Percentiles rank a stretch among this genome's conserved stretches.
These are phyloP conservation scores for Zeugodacus cucurbitae DNA, from an alignment of 1,140 invertebrate genomes.

Conservation along the genomic window DNA sequence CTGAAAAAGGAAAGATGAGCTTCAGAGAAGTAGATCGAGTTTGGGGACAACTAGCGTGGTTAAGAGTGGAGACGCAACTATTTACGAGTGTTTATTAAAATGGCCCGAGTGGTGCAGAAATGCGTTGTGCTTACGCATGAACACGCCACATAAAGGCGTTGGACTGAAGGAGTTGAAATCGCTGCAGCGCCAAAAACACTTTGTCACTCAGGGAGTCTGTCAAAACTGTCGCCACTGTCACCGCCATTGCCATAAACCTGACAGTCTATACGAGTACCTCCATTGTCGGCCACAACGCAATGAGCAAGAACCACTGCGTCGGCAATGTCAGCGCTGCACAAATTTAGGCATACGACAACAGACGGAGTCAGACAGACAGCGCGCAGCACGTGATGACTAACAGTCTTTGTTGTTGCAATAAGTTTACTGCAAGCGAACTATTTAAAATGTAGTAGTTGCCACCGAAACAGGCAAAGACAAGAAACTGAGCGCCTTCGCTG, in stretches of 20 bases:
- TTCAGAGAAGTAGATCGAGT: background rate
- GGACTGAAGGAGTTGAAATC: too few species aligned
- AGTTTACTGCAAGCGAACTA: background rate
- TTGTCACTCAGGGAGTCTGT: constrained; percentile 34
- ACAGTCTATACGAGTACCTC: background rate
- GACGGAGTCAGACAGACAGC: background rate
- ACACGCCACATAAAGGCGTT: background rate
- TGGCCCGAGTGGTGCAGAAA: background rate
- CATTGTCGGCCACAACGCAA: background rate
- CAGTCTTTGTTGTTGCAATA: background rate
- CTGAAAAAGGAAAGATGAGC: background rate
- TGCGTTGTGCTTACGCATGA: background rate
- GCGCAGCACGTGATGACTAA: background rate
- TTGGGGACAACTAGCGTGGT: background rate
- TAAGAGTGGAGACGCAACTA: background rate
- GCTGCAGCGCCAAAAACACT: background rate
- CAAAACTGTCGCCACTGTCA: constrained; percentile 34
- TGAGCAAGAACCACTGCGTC: background rate
- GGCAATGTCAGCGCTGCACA: background rate
- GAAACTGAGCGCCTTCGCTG: background rate
- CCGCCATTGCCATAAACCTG: background rate
- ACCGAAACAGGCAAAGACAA: background rate
- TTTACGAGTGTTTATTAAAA: constrained; percentile 28
- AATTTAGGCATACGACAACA: background rate
- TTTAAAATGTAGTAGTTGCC: constrained; percentile 27